Conservation (phyloP, 2,797 vertebrate species). For the Octomys mimax region DNA sequence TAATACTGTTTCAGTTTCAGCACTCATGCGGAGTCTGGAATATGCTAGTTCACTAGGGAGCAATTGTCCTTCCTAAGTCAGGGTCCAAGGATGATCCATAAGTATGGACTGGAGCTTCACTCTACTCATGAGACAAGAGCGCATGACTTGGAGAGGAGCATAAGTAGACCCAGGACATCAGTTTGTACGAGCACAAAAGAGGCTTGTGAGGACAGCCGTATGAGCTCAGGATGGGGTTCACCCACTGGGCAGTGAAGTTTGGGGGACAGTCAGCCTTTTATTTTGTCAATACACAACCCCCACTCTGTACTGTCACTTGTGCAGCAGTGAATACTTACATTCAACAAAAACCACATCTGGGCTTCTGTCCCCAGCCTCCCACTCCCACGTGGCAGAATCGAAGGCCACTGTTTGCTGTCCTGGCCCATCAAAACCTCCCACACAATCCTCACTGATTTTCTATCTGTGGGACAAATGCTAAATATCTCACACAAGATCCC, state of each 20-base stretch:
- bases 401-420: neutral
- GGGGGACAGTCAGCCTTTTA: neutral
- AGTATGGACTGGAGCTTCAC: neutral
- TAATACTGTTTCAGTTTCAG: neutral
- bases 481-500: rapidly evolving
- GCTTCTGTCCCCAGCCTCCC: neutral
- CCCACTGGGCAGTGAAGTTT: neutral
- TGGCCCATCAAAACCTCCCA: neutral
- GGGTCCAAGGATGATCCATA: neutral
- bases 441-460: neutral
- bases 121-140: neutral
- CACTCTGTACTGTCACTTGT: neutral
- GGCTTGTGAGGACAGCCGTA: neutral
- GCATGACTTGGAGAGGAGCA: neutral
- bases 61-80: neutral
- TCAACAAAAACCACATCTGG: neutral
- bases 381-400: neutral
- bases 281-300: neutral
- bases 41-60: neutral
- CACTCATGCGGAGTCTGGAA: neutral
- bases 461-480: neutral
- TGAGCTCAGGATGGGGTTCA: neutral
- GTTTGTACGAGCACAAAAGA: neutral
- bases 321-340: neutral
- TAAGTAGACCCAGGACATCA: neutral